Evolutionary conservation across 1,140 invertebrate species (phyloP).

Genomic region (Drosophila nikananu): DNA sequence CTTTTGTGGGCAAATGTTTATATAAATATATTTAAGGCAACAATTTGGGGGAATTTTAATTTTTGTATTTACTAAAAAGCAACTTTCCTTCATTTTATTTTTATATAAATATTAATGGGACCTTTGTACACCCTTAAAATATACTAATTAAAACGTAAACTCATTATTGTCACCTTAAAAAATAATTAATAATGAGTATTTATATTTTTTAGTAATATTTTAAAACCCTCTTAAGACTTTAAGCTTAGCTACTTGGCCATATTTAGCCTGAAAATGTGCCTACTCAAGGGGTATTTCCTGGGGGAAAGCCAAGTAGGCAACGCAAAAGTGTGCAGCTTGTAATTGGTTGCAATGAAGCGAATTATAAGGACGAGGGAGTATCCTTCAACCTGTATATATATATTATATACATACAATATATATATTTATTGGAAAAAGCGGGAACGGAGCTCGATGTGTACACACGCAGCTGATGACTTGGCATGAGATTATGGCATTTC

Average conservation of each 20-base stretch:
- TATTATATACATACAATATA: background rate
- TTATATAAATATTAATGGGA: background rate
- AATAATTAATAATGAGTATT: too few relatives aligned
- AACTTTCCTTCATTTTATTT: background rate
- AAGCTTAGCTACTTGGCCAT: background rate
- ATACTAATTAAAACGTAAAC: background rate
- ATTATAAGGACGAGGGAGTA: constrained; percentile 14
- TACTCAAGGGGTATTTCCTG: background rate
- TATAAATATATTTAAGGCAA: too few relatives aligned
- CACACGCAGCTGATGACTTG: constrained; percentile 6
- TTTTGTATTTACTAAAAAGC: background rate
- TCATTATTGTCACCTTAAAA: background rate
- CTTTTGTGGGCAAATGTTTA: too few relatives aligned
- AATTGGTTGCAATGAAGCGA: constrained; percentile 48
- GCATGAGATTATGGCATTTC: constrained; percentile 50
- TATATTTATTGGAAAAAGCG: constrained; percentile 9
- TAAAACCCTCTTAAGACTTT: background rate
- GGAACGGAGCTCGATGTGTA: background rate
- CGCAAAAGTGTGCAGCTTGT: constrained; percentile 21
- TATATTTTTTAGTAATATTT: background rate
- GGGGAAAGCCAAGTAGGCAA: constrained; percentile 50
- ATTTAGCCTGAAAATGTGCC: background rate
- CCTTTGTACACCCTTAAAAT: background rate
- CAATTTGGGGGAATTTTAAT: background rate
- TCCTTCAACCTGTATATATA: background rate